A percentile compares a stretch with the other conserved stretches of the same genome.
phyloP scores from a whole-genome alignment of 2,113 vertebrate genomes.

The Platycercus adscitus region DNA sequence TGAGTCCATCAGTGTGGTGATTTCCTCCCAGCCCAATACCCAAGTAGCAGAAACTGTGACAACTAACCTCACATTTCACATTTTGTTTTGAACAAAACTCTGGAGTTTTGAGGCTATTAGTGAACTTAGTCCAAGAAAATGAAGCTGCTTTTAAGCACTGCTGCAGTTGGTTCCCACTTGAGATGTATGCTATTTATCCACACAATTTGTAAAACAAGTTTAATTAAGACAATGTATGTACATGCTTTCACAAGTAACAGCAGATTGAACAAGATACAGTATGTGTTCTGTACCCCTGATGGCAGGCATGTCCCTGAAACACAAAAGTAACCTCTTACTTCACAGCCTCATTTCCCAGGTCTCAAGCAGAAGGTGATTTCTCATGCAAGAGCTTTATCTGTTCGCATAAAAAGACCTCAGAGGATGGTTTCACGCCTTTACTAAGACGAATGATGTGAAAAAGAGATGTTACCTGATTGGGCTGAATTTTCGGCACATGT shows the following conservation, averaged over 20 bases:
- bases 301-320: background rate
- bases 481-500: slow-evolving; percentile 89
- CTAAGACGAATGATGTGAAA: background rate
- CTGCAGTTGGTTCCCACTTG: background rate
- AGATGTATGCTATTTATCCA: background rate
- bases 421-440: background rate
- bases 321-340: background rate
- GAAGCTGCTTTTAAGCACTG: background rate
- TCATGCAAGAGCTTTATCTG: background rate
- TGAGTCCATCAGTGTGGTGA: background rate
- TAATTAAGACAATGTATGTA: background rate
- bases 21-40: background rate
- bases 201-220: background rate
- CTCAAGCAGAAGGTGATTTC: background rate
- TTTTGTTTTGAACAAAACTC: background rate
- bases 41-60: background rate
- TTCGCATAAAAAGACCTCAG: background rate
- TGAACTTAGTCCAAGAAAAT: background rate
- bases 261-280: background rate
- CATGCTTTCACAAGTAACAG: background rate
- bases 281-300: background rate
- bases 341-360: background rate
- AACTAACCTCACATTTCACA: rapidly evolving
- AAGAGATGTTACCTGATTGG: slow-evolving; percentile 84
- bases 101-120: background rate